These are phyloP conservation scores for Octomys mimax DNA, from an alignment of 2,797 vertebrate species.

Conservation along the genomic window DNA sequence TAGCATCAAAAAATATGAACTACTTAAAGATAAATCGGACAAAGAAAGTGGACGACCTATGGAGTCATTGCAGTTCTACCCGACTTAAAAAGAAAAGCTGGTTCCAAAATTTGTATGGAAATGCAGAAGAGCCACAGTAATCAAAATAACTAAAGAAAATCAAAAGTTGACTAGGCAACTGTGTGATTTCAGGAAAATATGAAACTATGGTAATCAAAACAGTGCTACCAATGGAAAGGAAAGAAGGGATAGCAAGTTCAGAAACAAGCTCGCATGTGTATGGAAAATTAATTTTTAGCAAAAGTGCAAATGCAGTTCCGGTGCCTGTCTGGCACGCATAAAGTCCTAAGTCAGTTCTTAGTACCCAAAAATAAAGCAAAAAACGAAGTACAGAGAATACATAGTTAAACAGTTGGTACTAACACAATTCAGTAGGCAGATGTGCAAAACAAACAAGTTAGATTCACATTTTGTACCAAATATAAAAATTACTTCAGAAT, in stretches of 20 bases:
- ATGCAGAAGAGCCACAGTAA: not conserved
- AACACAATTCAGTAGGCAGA: slow-evolving; percentile 1
- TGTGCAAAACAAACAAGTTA: not conserved
- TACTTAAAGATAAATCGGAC: slow-evolving; percentile 4
- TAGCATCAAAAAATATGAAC: not conserved
- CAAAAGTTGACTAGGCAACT: not conserved
- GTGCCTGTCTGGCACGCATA: too few species aligned
- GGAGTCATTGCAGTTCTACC: not conserved
- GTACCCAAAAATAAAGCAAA: too few species aligned
- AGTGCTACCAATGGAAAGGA: not conserved
- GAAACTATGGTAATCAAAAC: slow-evolving; percentile 30
- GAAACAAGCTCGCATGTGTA: not conserved
- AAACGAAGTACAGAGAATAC: not conserved
- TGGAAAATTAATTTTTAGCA: slow-evolving; percentile 29
- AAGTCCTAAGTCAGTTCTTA: too few species aligned
- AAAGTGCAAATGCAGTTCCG: not conserved
- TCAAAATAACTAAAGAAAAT: not conserved
- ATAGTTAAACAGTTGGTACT: not conserved
- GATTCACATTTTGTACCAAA: not conserved
- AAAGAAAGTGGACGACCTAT: not conserved
- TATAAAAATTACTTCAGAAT: slow-evolving; percentile 24
- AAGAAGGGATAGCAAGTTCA: not conserved
- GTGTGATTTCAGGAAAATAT: not conserved
- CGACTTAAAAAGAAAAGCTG: not conserved
- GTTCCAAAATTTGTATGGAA: not conserved